phyloP scores from a whole-genome alignment of 2,888 invertebrate species.

The Lobophora halterata region DNA sequence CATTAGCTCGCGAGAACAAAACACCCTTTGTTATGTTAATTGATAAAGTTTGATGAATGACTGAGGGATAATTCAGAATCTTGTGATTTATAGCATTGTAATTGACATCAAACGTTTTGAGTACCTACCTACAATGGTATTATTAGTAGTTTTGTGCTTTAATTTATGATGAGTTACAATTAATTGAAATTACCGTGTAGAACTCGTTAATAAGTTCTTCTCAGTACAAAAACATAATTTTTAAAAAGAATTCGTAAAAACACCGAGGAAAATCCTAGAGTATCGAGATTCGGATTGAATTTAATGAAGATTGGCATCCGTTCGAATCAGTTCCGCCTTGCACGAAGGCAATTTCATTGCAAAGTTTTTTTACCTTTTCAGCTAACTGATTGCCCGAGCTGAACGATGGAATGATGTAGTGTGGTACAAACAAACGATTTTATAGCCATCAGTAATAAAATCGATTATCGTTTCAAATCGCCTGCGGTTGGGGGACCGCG shows the following conservation, averaged over 20 bases:
- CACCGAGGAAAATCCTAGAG: too few species aligned
- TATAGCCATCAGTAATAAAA: slow-evolving; percentile 63
- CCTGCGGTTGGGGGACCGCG: slow-evolving; percentile 42
- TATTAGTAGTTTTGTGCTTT: too few species aligned
- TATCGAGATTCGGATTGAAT: slow-evolving; percentile 13
- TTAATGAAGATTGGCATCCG: slow-evolving; percentile 20
- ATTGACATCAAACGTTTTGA: too few species aligned
- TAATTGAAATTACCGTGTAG: too few species aligned
- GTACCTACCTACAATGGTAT: too few species aligned
- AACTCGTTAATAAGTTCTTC: too few species aligned
- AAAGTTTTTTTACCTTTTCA: slow-evolving; percentile 14
- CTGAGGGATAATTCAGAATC: neutral
- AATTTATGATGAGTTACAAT: too few species aligned
- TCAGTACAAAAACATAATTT: too few species aligned
- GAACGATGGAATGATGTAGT: too few species aligned
- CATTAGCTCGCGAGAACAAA: slow-evolving; percentile 30
- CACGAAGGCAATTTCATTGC: slow-evolving; percentile 39
- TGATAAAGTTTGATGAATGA: slow-evolving; percentile 32
- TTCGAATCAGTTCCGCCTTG: slow-evolving; percentile 47
- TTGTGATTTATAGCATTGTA: too few species aligned
- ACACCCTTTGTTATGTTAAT: slow-evolving; percentile 30
- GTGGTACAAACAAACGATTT: slow-evolving; percentile 54
- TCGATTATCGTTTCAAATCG: slow-evolving; percentile 64
- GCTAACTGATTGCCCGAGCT: too few species aligned
- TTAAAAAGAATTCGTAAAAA: too few species aligned